Percentiles rank a stretch among this genome's conserved stretches.
phyloP scores from a whole-genome alignment of 1,140 invertebrate genomes.

The Megathymus violae region DNA sequence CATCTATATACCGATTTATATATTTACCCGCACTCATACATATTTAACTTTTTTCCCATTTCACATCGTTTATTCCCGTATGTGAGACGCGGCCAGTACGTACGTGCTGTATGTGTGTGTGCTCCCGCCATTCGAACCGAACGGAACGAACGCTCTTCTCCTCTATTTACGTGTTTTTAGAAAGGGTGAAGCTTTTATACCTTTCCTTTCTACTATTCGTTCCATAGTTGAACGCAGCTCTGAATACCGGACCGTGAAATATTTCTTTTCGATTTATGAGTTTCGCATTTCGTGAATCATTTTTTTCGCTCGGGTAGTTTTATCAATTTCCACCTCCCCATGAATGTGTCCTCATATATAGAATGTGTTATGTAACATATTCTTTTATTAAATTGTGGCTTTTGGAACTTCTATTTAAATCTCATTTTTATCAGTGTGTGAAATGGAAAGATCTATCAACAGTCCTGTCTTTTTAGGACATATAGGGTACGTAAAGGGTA shows the following conservation, averaged over 20 bases:
- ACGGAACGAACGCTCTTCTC: constrained; percentile 66
- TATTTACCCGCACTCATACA: constrained; percentile 83
- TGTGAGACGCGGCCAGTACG: constrained; percentile 62
- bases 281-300: constrained; percentile 68
- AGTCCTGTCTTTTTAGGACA: no score
- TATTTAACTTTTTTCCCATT: constrained; percentile 84
- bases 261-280: constrained; percentile 79
- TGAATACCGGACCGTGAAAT: constrained; percentile 73
- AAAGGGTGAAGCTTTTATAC: constrained; percentile 83
- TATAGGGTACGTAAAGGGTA: no score
- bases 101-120: constrained; percentile 56
- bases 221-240: constrained; percentile 70
- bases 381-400: neutral
- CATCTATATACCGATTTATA: constrained; percentile 82
- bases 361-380: neutral
- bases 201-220: constrained; percentile 79
- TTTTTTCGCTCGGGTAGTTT: constrained; percentile 60
- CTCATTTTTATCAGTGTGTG: neutral
- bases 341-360: constrained; percentile 13
- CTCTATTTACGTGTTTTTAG: constrained; percentile 82
- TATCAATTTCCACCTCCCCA: constrained; percentile 48
- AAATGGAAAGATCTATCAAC: no score
- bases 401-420: neutral
- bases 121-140: constrained; percentile 68
- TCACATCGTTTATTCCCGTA: constrained; percentile 80